These are phyloP conservation scores for Ceratotherium simum DNA, from an alignment of 2,113 vertebrate genomes.

Conservation along the genomic window DNA sequence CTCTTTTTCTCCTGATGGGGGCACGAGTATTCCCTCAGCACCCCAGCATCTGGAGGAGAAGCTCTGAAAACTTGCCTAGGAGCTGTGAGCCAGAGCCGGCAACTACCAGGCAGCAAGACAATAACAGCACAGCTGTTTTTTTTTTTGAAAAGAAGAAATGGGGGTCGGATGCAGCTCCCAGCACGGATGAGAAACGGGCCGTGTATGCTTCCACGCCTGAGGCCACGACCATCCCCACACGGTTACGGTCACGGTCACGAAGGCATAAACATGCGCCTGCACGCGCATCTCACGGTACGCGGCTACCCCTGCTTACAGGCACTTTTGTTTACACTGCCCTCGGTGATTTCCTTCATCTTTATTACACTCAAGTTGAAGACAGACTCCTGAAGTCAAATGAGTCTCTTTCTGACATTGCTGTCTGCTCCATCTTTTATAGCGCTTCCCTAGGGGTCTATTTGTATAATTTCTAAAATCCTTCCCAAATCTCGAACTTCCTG, in stretches of 20 bases:
- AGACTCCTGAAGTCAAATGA: not conserved
- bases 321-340: not conserved
- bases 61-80: slow-evolving; percentile 7
- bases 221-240: not conserved
- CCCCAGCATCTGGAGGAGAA: not conserved
- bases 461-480: slow-evolving; percentile 68
- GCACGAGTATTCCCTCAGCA: slow-evolving; percentile 54
- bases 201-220: not conserved
- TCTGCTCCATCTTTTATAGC: slow-evolving; percentile 2
- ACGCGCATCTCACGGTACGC: accelerated
- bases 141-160: not conserved
- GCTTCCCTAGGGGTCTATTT: slow-evolving; percentile 70
- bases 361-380: not conserved
- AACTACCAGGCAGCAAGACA: not conserved
- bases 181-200: not conserved
- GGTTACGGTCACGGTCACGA: not conserved
- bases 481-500: slow-evolving; percentile 73
- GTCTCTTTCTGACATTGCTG: not conserved
- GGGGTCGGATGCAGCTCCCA: not conserved
- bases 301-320: not conserved
- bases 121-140: slow-evolving; percentile 30
- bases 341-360: not conserved
- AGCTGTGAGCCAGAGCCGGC: not conserved
- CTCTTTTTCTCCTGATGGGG: slow-evolving; percentile 69
- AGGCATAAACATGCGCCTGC: not conserved